Evolutionary conservation across 2,797 vertebrate species (phyloP), one percentile per base, ranked within the genome.

Genomic region (Xerus rutilus): DNA sequence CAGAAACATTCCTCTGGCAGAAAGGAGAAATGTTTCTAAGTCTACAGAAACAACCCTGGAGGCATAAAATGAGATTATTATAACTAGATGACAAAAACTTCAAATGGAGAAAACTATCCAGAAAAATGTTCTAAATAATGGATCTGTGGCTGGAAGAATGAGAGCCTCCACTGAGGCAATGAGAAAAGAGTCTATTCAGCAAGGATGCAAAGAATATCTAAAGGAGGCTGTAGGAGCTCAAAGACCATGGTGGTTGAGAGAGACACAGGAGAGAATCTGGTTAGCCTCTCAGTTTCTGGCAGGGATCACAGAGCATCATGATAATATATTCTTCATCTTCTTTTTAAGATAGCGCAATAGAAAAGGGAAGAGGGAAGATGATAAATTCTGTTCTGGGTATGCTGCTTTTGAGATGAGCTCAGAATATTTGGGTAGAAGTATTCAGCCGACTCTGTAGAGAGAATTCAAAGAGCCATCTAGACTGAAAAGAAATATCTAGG

Each of bases 401-500:
- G 15, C 47, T 91, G 18, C 39, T 69, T 90, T 92, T 74, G 67
- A 85, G 30, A 78, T 32, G 23, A 65, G 11, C 54, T 54, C 43
- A 30, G 18, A n/a, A 14, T 43, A 77, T n/a, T 28, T 69, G 64
- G 28, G 32, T 45, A 47, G 21, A 86, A 47, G 25, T 74, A n/a
- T 69, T 74, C 69, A 45, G 14, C 57, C 52, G 74, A 15, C 18
- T 81, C 62, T 43, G 10, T 3, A 57, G 59, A 67, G n/a, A 92
- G 20, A 89, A 85, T 57, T 70, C 47, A 74, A 67, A 74, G 35
- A 78, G 23, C 17, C 79, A 79, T 43, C 25, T 59, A 78, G n/a
- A 54, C 21, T 86, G 57, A 78, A 96, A 92, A 92, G 76, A 92
- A 95, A 54, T n/a, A 69, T 39, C 57, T 69, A 82, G 35, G 43